Evolutionary conservation across 2,888 invertebrate genomes (phyloP), one percentile per base, ranked within the genome.

Genomic region (Pediacus dermestoides): DNA sequence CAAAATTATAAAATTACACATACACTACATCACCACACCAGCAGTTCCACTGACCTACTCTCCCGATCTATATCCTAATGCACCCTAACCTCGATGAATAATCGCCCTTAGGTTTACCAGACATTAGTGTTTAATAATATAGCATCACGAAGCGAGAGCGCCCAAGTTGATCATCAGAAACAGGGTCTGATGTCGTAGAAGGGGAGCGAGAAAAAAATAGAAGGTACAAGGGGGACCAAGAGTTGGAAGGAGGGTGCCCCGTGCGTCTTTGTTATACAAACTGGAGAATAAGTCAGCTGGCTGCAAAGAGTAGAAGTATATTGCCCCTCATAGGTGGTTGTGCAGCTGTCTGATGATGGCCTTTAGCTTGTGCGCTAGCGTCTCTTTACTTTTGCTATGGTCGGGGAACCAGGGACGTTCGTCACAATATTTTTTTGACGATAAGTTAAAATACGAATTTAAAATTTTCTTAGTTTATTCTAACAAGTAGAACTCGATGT

Each of bases 241-340:
- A 47, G 55, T 57, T 54, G 44, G 58, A 63, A 63, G 60, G 61
- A 60, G 64, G 64, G 64, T 63, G 58, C 44, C 39, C 39, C 13
- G 4, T 23, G 42, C 60, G 64, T 67, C 66, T 67, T 68, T 68
- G 67, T 68, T 67, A 57, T 57, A 49, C 42, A 52, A 58, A 55
- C 44, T 57, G 63, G 64, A 67, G 67, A 66, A 63, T 61, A 68
- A 68, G 68, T 68, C 68, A 68, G 68, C 67, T 67, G 67, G 67
- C 66, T 61, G 56, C 57, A 53, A n/a, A n/a, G 55, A 39, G 9
- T n/a, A 9, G 14, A 28, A 28, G 13, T 18, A 18, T 18, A 18
- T 18, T 7, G 21, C 28, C 14, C 10, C 23, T 23, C 23, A 10
- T 23, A 23, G 10, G 10, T 23, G 14, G 11, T 13, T 53, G 50